These are phyloP conservation scores for Sicus ferrugineus DNA, from an alignment of 2,888 invertebrate species.

Conservation along the genomic window DNA sequence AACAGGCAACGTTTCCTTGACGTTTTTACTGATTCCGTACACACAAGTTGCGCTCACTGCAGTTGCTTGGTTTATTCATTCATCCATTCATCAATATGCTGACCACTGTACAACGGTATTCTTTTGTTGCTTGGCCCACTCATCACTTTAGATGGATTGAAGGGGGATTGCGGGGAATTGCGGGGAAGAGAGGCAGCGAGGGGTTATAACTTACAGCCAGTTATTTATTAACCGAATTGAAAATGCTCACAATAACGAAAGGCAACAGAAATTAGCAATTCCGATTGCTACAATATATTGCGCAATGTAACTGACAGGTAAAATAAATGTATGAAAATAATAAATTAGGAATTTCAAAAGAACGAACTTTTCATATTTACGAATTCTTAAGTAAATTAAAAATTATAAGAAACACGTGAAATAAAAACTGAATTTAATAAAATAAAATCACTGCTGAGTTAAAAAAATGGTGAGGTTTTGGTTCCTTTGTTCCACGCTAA, in stretches of 20 bases:
- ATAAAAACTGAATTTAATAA: too few species aligned
- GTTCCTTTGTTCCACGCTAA: too few species aligned
- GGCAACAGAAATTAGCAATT: background rate
- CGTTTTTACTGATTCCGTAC: background rate
- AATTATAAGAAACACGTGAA: background rate
- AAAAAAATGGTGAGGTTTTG: too few species aligned
- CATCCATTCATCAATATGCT: background rate
- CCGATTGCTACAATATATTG: conserved; percentile 7
- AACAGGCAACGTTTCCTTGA: background rate
- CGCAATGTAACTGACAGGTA: background rate
- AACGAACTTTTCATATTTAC: too few species aligned
- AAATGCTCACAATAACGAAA: background rate
- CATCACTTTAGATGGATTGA: background rate
- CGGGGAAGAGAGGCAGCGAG: too few species aligned
- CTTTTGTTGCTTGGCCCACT: background rate
- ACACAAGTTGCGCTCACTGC: background rate
- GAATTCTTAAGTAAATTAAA: too few species aligned
- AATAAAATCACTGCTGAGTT: too few species aligned
- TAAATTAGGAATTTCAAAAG: background rate
- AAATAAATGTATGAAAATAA: background rate
- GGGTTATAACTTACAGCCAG: background rate
- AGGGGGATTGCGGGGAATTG: too few species aligned
- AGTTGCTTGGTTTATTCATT: background rate
- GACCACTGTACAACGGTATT: background rate
- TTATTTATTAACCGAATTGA: background rate